A percentile compares a stretch with the other conserved stretches of the same genome.
phyloP scores from a whole-genome alignment of 2,113 vertebrate genomes.

The Corvus moneduloides region DNA sequence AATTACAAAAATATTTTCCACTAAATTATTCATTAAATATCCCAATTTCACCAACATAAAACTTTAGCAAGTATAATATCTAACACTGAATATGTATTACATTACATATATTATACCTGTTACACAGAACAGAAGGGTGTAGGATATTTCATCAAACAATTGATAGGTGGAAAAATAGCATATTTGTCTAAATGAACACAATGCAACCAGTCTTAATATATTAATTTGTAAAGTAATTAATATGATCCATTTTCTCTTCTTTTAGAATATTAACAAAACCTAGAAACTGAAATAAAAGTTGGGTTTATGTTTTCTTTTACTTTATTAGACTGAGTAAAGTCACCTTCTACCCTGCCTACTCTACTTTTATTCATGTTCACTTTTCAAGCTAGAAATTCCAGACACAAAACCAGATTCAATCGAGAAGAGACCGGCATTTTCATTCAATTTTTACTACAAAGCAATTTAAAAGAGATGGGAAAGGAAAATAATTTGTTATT shows the following conservation, averaged over 20 bases:
- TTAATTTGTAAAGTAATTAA: neutral
- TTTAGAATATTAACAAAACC: neutral
- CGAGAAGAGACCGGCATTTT: neutral
- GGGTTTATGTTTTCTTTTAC: neutral
- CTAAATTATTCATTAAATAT: neutral
- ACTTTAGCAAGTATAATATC: neutral
- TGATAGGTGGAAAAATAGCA: neutral
- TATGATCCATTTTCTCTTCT: neutral
- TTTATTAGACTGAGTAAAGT: neutral
- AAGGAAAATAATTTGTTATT: neutral
- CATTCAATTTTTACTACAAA: neutral
- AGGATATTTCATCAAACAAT: neutral
- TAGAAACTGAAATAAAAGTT: neutral
- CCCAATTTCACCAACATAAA: neutral
- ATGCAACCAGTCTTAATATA: neutral
- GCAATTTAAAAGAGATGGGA: neutral
- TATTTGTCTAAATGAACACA: neutral
- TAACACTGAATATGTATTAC: neutral
- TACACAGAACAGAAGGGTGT: neutral
- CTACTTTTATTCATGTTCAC: neutral
- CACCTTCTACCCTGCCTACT: neutral
- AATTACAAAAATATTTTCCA: neutral
- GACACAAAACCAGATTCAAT: rapidly evolving
- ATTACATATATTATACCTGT: neutral
- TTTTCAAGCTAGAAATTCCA: neutral